Evolutionary conservation across 2,888 invertebrate species (phyloP).

Genomic region (Artemia sinica): DNA sequence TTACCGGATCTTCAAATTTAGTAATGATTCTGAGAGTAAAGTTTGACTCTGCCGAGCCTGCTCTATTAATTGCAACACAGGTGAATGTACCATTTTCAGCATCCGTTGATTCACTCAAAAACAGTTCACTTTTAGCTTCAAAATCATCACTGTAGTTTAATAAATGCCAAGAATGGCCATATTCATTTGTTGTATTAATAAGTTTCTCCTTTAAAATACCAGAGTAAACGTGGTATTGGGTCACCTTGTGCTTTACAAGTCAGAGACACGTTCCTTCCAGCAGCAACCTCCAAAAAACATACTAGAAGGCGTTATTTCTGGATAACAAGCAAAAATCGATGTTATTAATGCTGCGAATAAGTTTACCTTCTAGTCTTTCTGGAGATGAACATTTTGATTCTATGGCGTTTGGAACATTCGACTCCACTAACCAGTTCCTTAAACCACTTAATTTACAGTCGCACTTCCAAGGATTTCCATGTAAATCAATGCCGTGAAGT

Average conservation of each 20-base stretch:
- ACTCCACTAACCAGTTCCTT: constrained; percentile 55
- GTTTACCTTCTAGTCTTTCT: constrained; percentile 44
- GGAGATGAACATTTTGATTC: constrained; percentile 62
- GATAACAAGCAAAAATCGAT: constrained; percentile 62
- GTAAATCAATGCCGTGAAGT: constrained; percentile 58
- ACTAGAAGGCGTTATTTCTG: constrained; percentile 55
- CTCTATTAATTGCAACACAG: constrained; percentile 68
- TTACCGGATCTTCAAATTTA: constrained; percentile 25
- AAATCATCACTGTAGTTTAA: constrained; percentile 48
- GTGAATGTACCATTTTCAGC: constrained; percentile 71
- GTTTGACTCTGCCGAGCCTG: constrained; percentile 58
- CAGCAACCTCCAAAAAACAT: constrained; percentile 56
- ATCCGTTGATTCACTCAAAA: constrained; percentile 53
- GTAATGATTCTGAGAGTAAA: constrained; percentile 44
- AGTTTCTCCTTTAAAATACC: constrained; percentile 53
- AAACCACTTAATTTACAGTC: constrained; percentile 62
- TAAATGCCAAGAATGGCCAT: constrained; percentile 24
- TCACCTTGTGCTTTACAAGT: constrained; percentile 61
- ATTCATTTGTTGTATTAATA: constrained; percentile 19
- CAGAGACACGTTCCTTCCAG: constrained; percentile 62
- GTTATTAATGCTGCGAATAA: constrained; percentile 47
- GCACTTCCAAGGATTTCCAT: constrained; percentile 75
- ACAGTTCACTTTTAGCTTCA: constrained; percentile 57
- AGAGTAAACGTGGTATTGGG: constrained; percentile 60
- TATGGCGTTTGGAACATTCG: constrained; percentile 55